phyloP scores from a whole-genome alignment of 2,888 invertebrate species.

The Strigamia transsilvanica region DNA sequence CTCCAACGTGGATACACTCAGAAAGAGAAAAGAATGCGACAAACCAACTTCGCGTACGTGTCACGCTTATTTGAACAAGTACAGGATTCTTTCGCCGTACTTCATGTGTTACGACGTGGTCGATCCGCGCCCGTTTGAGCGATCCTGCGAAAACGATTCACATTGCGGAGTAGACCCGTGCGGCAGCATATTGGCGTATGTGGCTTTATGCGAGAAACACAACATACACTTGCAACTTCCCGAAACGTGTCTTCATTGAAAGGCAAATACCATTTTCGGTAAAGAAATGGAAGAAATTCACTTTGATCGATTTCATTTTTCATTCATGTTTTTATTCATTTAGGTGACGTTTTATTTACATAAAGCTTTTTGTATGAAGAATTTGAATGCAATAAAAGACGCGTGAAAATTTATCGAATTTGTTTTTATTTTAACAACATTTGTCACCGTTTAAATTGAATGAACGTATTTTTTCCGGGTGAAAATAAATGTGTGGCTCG shows the following conservation, averaged over 20 bases:
- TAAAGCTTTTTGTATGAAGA: not conserved
- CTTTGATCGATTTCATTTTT: not conserved
- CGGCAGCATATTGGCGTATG: not conserved
- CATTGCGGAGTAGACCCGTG: not conserved
- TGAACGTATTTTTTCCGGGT: too few relatives aligned
- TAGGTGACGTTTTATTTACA: not conserved
- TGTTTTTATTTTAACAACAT: not conserved
- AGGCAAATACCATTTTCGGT: not conserved
- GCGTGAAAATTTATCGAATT: not conserved
- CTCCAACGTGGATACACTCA: not conserved
- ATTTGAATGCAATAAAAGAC: not conserved
- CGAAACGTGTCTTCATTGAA: not conserved
- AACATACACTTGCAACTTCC: not conserved
- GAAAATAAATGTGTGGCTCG: too few relatives aligned
- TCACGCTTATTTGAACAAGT: not conserved
- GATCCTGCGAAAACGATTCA: not conserved
- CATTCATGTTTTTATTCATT: not conserved
- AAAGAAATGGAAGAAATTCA: not conserved
- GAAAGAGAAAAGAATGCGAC: not conserved
- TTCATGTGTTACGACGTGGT: constrained; percentile 20
- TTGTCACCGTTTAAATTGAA: too few relatives aligned
- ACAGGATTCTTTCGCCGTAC: not conserved
- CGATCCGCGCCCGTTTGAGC: not conserved
- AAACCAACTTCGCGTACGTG: not conserved
- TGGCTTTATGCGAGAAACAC: not conserved